Evolutionary conservation across 2,113 vertebrate species (phyloP).

Genomic region (Merops nubicus): DNA sequence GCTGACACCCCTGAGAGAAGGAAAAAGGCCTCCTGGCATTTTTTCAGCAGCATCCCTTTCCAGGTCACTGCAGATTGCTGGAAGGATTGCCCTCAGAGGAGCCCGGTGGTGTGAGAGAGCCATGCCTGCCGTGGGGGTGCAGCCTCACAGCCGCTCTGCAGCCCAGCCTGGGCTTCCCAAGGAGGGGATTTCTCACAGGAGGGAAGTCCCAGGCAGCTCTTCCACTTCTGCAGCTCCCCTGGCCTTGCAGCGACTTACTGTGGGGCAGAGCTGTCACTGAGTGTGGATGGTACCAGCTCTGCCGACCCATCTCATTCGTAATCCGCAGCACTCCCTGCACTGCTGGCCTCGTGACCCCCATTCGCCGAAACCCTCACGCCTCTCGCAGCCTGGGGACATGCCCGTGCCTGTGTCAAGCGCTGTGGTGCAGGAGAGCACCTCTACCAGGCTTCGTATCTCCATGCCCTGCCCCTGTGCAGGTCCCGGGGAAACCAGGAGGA

Average conservation of each 20-base stretch:
- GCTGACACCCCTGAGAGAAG: neutral
- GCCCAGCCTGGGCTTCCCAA: neutral
- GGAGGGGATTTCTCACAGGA: constrained; percentile 22
- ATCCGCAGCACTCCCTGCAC: neutral
- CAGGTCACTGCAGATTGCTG: neutral
- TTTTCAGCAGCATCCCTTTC: neutral
- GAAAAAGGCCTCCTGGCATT: neutral
- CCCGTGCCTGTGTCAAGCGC: neutral
- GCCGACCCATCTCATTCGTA: neutral
- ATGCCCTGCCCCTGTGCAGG: neutral
- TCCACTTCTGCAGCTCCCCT: neutral
- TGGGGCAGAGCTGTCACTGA: neutral
- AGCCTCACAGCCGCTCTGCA: neutral
- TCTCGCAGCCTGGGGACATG: neutral
- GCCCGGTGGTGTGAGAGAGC: neutral
- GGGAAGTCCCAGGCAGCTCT: neutral
- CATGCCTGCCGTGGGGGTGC: neutral
- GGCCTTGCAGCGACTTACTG: neutral
- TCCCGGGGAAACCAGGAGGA: neutral
- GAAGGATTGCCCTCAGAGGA: neutral
- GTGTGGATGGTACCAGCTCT: neutral
- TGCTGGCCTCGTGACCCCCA: neutral
- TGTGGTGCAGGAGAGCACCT: neutral
- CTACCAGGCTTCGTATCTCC: neutral
- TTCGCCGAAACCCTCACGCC: neutral